Base-by-base conservation (phyloP, 1,140 invertebrate species). In the Calephelis virginiensis region DNA sequence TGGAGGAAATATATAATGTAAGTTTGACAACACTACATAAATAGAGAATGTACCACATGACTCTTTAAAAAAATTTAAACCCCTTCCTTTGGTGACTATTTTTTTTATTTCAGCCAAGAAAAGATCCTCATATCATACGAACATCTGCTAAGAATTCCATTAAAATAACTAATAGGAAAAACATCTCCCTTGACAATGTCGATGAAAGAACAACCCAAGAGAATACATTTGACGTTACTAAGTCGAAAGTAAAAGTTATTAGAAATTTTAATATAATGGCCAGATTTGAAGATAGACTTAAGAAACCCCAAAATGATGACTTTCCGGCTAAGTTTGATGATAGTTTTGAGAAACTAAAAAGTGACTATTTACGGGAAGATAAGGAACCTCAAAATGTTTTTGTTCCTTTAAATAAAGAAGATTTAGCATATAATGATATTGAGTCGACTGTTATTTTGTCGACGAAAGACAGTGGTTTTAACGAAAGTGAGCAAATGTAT, bases 381-480 rank as follows among this genome's bases (percentile, higher is more conserved):
- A 43, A 9, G 8, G 7, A 43, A 43, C 8, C 40, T 43, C 40
- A 43, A 43, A 9, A 43, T 43, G 40, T 8, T 43, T 8, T 43
- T 43, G 6, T 8, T 43, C 40, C 8, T 8, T 9, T 7, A 7
- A 9, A 5, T 43, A 43, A 9, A 43, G 8, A 8, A 43, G 40
- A 43, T 43, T 9, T 9, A 17, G 28, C 48, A 40, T 7, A 14
- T 65, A 10, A n/a, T 59, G 66, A 68, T 69, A 66, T 69, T 17
- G 45, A 43, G 8, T 43, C 40, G 6, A 43, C 40, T 0, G 40
- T 43, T 43, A 43, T 43, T 43, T 43, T 43, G 6, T 43, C 28
- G 10, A 74, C 66, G 0, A 61, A 68, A 17, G 80, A 82, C 48
- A 77, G 76, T 40, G 74, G 77, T 0, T 73, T 79, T 45, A 78